Conservation (phyloP, 2,888 invertebrate genomes). For the Trachelus tabidus region DNA sequence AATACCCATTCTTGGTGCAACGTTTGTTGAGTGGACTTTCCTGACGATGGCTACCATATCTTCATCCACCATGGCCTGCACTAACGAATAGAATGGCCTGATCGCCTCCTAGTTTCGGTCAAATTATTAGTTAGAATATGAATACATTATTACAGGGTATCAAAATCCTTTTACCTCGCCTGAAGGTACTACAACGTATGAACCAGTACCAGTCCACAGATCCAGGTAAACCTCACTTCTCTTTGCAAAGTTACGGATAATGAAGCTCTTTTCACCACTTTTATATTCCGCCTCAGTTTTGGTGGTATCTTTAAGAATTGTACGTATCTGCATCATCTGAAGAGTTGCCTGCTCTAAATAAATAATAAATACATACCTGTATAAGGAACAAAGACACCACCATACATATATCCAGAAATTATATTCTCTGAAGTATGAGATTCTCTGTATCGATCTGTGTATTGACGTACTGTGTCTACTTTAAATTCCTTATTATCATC, state of each 20-base stretch:
- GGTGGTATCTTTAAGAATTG: background rate
- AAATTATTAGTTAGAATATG: background rate
- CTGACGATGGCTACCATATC: constrained; percentile 42
- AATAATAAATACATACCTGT: background rate
- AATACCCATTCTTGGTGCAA: constrained; percentile 36
- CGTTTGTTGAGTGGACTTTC: constrained; percentile 29
- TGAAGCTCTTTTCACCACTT: background rate
- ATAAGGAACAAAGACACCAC: background rate
- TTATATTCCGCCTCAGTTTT: background rate
- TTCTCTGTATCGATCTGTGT: background rate
- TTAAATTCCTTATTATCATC: background rate
- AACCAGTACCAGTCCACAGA: background rate
- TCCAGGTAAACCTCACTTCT: background rate
- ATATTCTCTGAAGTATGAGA: background rate
- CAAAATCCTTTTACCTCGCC: background rate
- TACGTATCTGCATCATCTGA: background rate
- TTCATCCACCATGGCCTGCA: constrained; percentile 37
- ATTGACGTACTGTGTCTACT: background rate
- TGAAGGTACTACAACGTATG: background rate
- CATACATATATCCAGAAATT: background rate
- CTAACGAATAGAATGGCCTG: constrained; percentile 41
- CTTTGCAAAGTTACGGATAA: background rate
- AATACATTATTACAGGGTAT: background rate
- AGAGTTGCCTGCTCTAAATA: background rate
- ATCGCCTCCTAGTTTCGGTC: constrained; percentile 19